A percentile compares a stretch with the other conserved stretches of the same genome.
Conservation (phyloP, 2,888 invertebrate genomes). For the Allygus modestus region DNA sequence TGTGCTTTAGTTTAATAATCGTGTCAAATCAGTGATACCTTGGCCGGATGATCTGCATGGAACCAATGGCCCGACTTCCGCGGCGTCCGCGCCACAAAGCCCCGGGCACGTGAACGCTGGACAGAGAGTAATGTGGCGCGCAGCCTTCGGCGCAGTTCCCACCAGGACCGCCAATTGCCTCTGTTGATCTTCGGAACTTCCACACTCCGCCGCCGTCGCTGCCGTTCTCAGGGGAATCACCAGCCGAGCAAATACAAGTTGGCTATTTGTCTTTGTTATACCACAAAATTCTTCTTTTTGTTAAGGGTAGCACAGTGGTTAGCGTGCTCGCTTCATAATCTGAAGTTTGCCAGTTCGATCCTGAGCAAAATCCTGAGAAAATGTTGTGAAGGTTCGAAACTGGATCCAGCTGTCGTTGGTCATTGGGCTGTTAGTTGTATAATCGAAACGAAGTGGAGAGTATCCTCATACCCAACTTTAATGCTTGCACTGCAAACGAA, state of each 20-base stretch:
- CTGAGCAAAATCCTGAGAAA: too few species aligned
- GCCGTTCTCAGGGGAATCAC: conserved; percentile 1
- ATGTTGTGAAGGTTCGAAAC: too few species aligned
- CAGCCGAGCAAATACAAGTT: not conserved
- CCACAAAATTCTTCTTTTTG: not conserved
- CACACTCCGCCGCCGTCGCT: not conserved
- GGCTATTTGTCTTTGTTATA: not conserved
- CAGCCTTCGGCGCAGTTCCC: conserved; percentile 1
- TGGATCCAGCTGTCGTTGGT: too few species aligned
- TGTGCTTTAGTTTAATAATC: not conserved
- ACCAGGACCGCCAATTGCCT: conserved; percentile 8
- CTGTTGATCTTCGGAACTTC: conserved; percentile 11
- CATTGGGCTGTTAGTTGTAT: too few species aligned
- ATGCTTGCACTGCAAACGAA: too few species aligned
- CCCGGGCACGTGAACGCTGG: not conserved
- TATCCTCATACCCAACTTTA: too few species aligned
- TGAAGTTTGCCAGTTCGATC: too few species aligned
- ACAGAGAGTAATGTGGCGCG: conserved; percentile 21
- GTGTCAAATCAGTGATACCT: not conserved
- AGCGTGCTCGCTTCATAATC: too few species aligned
- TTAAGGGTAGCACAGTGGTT: too few species aligned
- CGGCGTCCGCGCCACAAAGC: not conserved
- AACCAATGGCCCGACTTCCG: not conserved
- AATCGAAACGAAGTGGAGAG: too few species aligned
- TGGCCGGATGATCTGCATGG: conserved; percentile 25